These are phyloP conservation scores for Hydroisotoma schaefferi DNA, from an alignment of 2,888 invertebrate species.

Conservation along the genomic window DNA sequence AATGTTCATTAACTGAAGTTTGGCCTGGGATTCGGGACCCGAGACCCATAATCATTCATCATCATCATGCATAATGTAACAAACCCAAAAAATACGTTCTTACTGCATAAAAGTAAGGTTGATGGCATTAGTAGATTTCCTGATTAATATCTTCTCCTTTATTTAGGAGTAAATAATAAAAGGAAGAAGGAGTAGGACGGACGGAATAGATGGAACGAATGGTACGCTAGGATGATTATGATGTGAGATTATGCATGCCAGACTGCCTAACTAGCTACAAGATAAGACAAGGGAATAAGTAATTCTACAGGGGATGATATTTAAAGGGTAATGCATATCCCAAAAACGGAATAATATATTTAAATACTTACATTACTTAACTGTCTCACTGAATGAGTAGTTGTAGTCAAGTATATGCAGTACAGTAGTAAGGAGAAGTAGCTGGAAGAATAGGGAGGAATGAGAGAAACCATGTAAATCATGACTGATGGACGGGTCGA, in stretches of 20 bases:
- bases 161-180: too few species aligned
- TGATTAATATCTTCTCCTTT: too few species aligned
- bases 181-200: neutral
- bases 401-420: neutral
- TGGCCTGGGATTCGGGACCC: neutral
- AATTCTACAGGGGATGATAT: too few species aligned
- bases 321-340: too few species aligned
- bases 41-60: constrained; percentile 4
- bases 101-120: too few species aligned
- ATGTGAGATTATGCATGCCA: neutral
- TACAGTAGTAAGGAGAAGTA: neutral
- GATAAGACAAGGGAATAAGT: neutral
- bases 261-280: neutral
- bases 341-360: too few species aligned
- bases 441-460: neutral
- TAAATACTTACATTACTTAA: too few species aligned
- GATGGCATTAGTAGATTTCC: too few species aligned
- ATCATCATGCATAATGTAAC: constrained; percentile 7
- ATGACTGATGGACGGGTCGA: constrained; percentile 45
- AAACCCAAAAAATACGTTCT: too few species aligned
- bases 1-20: constrained; percentile 4
- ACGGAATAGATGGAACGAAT: neutral
- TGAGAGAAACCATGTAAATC: constrained; percentile 25
- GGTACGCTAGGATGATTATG: too few species aligned
- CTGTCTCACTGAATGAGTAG: too few species aligned